A percentile compares a stretch with the other conserved stretches of the same genome.
Evolutionary conservation across 2,888 invertebrate genomes (phyloP).

Genomic region (Melinaea marsaeus): DNA sequence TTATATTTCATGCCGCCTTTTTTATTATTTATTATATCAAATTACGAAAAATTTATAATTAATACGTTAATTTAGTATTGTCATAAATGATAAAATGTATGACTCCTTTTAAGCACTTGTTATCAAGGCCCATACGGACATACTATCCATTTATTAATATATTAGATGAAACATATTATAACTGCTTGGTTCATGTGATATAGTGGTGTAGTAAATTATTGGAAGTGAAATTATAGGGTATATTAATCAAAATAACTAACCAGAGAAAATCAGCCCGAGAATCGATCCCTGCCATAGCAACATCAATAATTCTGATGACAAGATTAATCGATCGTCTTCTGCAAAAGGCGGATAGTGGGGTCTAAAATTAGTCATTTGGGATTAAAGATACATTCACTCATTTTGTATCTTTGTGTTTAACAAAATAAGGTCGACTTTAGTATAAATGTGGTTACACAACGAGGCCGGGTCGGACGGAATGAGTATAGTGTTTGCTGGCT

Average conservation of each 20-base stretch:
- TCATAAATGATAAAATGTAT: no score
- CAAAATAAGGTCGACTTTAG: slow-evolving; percentile 15
- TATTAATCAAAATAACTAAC: slow-evolving; percentile 4
- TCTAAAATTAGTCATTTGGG: slow-evolving; percentile 69
- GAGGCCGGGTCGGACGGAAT: slow-evolving; percentile 26
- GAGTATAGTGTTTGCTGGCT: slow-evolving; percentile 32
- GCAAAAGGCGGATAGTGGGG: slow-evolving; percentile 60
- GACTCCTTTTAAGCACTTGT: no score
- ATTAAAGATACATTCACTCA: slow-evolving; percentile 39
- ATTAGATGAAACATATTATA: no score
- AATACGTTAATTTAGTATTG: no score
- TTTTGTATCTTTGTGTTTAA: slow-evolving; percentile 11
- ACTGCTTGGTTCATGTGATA: no score
- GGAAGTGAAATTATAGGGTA: not conserved
- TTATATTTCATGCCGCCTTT: no score
- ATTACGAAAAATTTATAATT: no score
- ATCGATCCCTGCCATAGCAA: slow-evolving; percentile 48
- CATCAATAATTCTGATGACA: slow-evolving; percentile 60
- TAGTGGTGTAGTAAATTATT: not conserved
- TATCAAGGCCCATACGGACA: no score
- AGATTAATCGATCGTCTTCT: slow-evolving; percentile 71
- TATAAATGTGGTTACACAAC: slow-evolving; percentile 11
- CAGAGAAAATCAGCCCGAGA: not conserved
- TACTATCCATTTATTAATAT: no score
- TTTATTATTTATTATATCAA: no score